A percentile compares a stretch with the other conserved stretches of the same genome.
phyloP scores from a whole-genome alignment of 1,140 invertebrate genomes.

The Druon quercuslanigerum region DNA sequence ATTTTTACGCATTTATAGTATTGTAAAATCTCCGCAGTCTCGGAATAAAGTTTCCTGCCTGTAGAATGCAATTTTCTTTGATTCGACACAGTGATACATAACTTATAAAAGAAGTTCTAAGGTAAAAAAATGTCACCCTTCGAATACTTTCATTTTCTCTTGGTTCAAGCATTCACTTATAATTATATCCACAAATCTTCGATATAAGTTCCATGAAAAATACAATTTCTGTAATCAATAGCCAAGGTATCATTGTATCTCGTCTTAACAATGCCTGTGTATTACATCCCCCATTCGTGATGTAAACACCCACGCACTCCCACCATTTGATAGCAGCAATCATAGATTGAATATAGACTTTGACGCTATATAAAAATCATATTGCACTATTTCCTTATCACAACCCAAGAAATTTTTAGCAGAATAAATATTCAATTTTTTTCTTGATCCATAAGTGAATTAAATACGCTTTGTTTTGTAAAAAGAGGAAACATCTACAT shows the following conservation, averaged over 20 bases:
- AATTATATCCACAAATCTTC: slow-evolving; percentile 13
- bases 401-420: not conserved
- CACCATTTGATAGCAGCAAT: slow-evolving; percentile 18
- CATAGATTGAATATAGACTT: not conserved
- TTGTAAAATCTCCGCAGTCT: too few relatives aligned
- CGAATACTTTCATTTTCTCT: not conserved
- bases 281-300: slow-evolving; percentile 47
- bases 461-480: too few relatives aligned
- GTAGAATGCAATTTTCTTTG: too few relatives aligned
- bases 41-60: too few relatives aligned
- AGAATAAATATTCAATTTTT: not conserved
- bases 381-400: not conserved
- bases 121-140: slow-evolving; percentile 8
- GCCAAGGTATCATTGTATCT: slow-evolving; percentile 47
- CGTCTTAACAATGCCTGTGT: slow-evolving; percentile 45
- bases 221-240: not conserved
- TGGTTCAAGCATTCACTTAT: slow-evolving; percentile 1
- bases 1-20: too few relatives aligned
- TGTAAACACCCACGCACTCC: slow-evolving; percentile 53
- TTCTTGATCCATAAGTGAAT: not conserved
- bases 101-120: too few relatives aligned
- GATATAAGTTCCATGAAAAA: not conserved
- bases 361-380: not conserved
- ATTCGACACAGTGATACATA: too few relatives aligned
- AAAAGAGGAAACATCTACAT: not conserved